A percentile compares a stretch with the other conserved stretches of the same genome.
Conservation (phyloP, 2,113 vertebrate species). For the Girardinichthys multiradiatus region DNA sequence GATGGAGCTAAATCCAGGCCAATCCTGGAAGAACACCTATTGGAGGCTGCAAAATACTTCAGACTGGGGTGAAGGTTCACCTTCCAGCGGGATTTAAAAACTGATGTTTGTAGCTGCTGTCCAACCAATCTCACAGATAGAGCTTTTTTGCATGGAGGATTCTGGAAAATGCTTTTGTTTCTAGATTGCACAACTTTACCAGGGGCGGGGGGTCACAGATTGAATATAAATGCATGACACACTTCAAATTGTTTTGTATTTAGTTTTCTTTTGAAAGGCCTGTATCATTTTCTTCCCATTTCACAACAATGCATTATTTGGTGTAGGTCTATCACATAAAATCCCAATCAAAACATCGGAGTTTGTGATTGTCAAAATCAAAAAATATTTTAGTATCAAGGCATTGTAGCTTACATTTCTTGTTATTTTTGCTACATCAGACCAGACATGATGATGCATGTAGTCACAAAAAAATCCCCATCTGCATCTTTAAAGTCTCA, state of each 20-base stretch:
- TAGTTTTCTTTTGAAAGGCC: neutral
- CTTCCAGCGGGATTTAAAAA: too few species aligned
- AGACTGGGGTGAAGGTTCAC: too few species aligned
- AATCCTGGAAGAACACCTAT: too few species aligned
- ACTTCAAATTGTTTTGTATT: neutral
- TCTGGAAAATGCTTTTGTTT: too few species aligned
- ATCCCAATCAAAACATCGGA: neutral
- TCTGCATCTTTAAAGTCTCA: conserved; percentile 64
- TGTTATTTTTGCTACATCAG: conserved; percentile 38
- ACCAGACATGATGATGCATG: conserved; percentile 16
- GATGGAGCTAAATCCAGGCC: too few species aligned
- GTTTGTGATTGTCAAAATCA: neutral
- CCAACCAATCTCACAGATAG: too few species aligned
- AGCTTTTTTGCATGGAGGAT: too few species aligned
- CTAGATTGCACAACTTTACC: too few species aligned
- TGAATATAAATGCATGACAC: too few species aligned
- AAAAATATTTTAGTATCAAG: neutral
- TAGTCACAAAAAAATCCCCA: conserved; percentile 51
- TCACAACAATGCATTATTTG: neutral
- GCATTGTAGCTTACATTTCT: neutral
- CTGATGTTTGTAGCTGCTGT: too few species aligned
- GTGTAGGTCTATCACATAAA: neutral
- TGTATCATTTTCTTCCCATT: neutral
- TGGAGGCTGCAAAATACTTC: too few species aligned
- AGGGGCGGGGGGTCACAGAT: too few species aligned